A percentile compares a stretch with the other conserved stretches of the same genome.
phyloP scores from a whole-genome alignment of 2,888 invertebrate species.

The Drosophila meridiana region DNA sequence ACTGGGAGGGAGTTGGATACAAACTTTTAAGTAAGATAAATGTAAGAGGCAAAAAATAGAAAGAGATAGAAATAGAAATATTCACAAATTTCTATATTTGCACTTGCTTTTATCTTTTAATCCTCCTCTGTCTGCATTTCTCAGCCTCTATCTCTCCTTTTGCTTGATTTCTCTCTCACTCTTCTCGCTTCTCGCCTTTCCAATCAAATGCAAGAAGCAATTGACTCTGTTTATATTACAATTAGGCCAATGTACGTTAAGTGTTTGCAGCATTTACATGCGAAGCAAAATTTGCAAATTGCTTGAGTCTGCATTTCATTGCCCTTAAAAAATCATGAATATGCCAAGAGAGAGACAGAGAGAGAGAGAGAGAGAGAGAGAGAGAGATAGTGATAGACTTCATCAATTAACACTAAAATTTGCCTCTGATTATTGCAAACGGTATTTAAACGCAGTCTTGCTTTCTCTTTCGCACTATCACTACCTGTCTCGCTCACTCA shows the following conservation, averaged over 20 bases:
- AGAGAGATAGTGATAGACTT: not conserved
- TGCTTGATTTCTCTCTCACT: not conserved
- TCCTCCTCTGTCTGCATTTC: not conserved
- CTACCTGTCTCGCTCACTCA: not conserved
- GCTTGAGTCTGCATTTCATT: not conserved
- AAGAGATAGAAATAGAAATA: not conserved
- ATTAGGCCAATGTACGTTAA: slow-evolving; percentile 16
- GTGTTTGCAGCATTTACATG: slow-evolving; percentile 10
- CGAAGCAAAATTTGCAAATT: slow-evolving; percentile 19
- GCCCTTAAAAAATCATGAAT: slow-evolving; percentile 1
- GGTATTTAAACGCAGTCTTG: not conserved
- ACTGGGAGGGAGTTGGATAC: too few relatives aligned
- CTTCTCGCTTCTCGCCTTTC: not conserved
- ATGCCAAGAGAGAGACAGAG: slow-evolving; percentile 4
- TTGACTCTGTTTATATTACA: slow-evolving; percentile 15
- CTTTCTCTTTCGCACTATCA: not conserved
- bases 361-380: not conserved
- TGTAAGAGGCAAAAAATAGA: too few relatives aligned
- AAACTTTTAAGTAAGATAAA: too few relatives aligned
- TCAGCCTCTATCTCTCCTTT: not conserved
- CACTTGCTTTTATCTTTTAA: not conserved
- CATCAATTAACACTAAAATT: not conserved
- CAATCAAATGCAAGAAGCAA: slow-evolving; percentile 7
- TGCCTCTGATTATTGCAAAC: slow-evolving; percentile 16
- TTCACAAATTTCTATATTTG: not conserved